Evolutionary conservation across 1,140 invertebrate genomes (phyloP).

Genomic region (Neodiprion virginianus): DNA sequence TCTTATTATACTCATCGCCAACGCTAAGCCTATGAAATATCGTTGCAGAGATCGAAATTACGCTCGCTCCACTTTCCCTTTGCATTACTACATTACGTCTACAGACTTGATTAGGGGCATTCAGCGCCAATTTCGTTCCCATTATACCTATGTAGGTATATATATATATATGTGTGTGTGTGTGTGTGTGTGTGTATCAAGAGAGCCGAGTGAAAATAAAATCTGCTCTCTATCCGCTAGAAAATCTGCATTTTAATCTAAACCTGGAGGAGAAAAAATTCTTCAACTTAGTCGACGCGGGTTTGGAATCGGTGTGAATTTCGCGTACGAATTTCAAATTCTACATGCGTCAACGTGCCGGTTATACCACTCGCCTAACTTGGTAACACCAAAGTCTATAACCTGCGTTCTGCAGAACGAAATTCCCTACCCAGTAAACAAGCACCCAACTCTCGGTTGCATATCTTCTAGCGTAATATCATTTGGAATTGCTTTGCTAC

Average conservation of each 20-base stretch:
- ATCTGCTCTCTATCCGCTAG: background rate
- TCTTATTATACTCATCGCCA: no score
- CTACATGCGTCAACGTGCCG: background rate
- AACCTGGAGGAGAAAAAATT: background rate
- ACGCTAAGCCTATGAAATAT: no score
- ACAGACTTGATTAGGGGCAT: no score
- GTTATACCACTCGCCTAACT: background rate
- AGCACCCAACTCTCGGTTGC: background rate
- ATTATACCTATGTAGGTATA: no score
- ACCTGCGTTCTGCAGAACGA: background rate
- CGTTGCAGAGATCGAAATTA: no score
- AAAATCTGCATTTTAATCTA: background rate
- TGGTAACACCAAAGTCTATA: background rate
- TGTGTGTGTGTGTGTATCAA: no score
- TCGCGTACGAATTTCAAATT: background rate
- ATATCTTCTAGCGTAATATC: background rate
- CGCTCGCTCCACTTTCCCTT: no score
- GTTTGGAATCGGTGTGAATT: background rate
- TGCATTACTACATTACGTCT: no score
- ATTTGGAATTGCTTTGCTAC: background rate
- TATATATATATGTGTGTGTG: no score
- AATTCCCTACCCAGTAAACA: background rate
- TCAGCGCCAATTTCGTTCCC: no score
- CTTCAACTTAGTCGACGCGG: background rate
- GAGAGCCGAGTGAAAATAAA: no score